phyloP scores from a whole-genome alignment of 1,140 invertebrate genomes.

The Planococcus citri region DNA sequence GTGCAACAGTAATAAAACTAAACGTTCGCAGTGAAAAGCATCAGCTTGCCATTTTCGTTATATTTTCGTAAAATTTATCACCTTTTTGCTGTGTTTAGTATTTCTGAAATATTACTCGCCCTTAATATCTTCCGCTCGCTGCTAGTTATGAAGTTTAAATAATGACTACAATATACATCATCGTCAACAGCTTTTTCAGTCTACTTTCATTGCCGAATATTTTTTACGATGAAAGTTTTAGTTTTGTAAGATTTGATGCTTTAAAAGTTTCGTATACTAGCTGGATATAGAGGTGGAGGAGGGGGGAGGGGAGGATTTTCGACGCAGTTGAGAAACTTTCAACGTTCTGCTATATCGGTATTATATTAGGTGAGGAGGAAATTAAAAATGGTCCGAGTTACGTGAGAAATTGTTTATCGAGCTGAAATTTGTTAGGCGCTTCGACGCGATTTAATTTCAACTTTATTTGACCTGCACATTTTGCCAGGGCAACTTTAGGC shows the following conservation, averaged over 20 bases:
- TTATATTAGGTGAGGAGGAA: neutral
- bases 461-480: neutral
- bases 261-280: no score
- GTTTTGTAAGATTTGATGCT: slow-evolving; percentile 12
- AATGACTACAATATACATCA: slow-evolving; percentile 17
- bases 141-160: slow-evolving; percentile 17
- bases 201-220: slow-evolving; percentile 12
- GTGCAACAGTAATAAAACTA: slow-evolving; percentile 13
- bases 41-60: slow-evolving; percentile 14
- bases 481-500: no score
- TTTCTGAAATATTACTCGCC: slow-evolving; percentile 13
- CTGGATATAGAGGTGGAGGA: no score
- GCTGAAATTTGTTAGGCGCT: neutral
- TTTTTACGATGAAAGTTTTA: slow-evolving; percentile 17
- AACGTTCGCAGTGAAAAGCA: slow-evolving; percentile 10
- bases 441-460: neutral
- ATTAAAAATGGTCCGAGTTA: slow-evolving; percentile 3
- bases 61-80: slow-evolving; percentile 14
- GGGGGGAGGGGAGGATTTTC: neutral
- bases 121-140: slow-evolving; percentile 14
- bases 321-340: slow-evolving; percentile 6
- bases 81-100: slow-evolving; percentile 1
- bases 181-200: slow-evolving; percentile 17
- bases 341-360: neutral
- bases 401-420: neutral